Evolutionary conservation across 2,113 vertebrate species (phyloP).

Genomic region (Hypomesus transpacificus): DNA sequence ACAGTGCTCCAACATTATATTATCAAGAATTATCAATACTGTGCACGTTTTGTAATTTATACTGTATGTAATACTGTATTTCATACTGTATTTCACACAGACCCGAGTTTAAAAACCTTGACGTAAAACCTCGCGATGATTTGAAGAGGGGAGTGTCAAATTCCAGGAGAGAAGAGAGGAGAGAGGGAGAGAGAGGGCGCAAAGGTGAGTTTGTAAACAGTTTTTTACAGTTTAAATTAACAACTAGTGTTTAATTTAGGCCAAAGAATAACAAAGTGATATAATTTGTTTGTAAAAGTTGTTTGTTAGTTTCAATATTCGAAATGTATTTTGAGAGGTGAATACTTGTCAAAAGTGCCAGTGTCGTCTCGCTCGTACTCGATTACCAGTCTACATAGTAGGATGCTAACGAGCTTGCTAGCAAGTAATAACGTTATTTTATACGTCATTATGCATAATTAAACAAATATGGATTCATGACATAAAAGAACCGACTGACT

Average conservation of each 20-base stretch:
- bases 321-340: constrained; percentile 20
- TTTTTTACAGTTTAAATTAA: constrained; percentile 59
- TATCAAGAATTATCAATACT: not conserved
- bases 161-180: constrained; percentile 73
- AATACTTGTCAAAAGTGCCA: constrained; percentile 51
- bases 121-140: constrained; percentile 65
- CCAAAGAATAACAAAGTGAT: constrained; percentile 5
- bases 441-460: no score
- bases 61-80: not conserved
- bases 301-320: constrained; percentile 25
- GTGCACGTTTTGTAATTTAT: not conserved
- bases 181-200: constrained; percentile 67
- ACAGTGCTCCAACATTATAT: not conserved
- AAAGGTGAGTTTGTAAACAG: constrained; percentile 82
- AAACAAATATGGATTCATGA: not conserved
- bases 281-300: not conserved
- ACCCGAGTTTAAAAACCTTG: constrained; percentile 3
- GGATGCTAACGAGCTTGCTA: constrained; percentile 1
- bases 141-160: constrained; percentile 75
- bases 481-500: not conserved
- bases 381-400: constrained; percentile 62
- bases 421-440: no score
- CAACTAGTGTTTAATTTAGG: constrained; percentile 11
- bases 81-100: constrained; percentile 1
- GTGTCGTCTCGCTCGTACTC: constrained; percentile 52